A percentile compares a stretch with the other conserved stretches of the same genome.
These are phyloP conservation scores for Operophtera brumata DNA, from an alignment of 2,888 invertebrate species.

Conservation along the genomic window DNA sequence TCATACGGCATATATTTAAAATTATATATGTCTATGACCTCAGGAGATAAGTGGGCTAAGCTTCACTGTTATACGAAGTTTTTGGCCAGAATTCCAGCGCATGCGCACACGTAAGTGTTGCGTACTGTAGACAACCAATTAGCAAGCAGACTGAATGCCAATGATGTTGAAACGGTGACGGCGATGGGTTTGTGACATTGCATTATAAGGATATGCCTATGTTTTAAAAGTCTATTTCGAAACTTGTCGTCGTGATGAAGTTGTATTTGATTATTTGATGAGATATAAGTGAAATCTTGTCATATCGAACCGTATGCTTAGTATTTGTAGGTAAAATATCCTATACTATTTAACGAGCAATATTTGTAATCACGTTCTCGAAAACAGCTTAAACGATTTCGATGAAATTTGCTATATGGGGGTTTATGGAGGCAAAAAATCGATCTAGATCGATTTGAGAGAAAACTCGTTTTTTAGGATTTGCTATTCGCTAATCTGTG, in stretches of 20 bases:
- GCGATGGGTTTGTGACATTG: slow-evolving; percentile 35
- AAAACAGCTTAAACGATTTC: too few species aligned
- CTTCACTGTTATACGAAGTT: too few species aligned
- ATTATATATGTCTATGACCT: too few species aligned
- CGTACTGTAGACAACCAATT: slow-evolving; percentile 59
- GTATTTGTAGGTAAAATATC: too few species aligned
- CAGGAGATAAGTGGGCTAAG: background rate
- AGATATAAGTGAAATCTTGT: background rate
- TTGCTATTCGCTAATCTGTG: too few species aligned
- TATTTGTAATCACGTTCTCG: too few species aligned
- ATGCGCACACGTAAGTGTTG: slow-evolving; percentile 2
- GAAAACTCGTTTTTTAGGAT: too few species aligned
- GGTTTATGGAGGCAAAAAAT: too few species aligned
- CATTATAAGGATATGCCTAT: slow-evolving; percentile 26
- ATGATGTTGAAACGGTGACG: slow-evolving; percentile 47
- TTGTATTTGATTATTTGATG: slow-evolving; percentile 9
- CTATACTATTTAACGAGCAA: too few species aligned
- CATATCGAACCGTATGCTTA: background rate
- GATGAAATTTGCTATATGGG: too few species aligned
- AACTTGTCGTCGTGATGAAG: slow-evolving; percentile 22
- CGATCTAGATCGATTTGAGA: too few species aligned
- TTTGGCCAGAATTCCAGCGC: slow-evolving; percentile 20
- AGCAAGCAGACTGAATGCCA: slow-evolving; percentile 52
- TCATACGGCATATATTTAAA: too few species aligned
- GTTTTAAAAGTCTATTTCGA: slow-evolving; percentile 19